phyloP scores from a whole-genome alignment of 1,140 invertebrate genomes.

The Microplitis mediator region DNA sequence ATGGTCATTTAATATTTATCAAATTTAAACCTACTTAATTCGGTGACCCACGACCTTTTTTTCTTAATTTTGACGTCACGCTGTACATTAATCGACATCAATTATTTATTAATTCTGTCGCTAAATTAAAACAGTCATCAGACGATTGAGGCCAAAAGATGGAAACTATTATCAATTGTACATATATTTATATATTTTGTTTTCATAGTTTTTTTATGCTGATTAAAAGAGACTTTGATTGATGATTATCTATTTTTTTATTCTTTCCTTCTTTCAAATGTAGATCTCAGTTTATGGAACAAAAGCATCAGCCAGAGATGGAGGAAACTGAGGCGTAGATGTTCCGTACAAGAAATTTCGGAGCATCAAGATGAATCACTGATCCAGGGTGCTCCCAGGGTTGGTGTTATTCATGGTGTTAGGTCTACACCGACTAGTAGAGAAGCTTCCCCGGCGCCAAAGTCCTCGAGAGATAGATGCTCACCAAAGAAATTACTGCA shows the following conservation, averaged over 20 bases:
- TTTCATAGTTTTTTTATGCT: background rate
- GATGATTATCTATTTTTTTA: background rate
- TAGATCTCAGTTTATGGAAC: constrained; percentile 74
- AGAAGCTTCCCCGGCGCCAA: constrained; percentile 55
- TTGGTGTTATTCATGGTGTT: constrained; percentile 49
- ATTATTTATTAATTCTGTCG: constrained; percentile 5
- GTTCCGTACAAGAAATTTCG: constrained; percentile 67
- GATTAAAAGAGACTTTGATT: too few species aligned
- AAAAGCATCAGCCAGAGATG: constrained; percentile 76
- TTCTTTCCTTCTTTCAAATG: constrained; percentile 42
- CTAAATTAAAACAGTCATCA: background rate
- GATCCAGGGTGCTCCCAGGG: constrained; percentile 46
- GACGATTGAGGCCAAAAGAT: background rate
- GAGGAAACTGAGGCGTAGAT: constrained; percentile 71
- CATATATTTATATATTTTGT: background rate
- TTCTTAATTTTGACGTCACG: background rate
- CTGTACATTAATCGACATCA: background rate
- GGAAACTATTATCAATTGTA: constrained; percentile 16
- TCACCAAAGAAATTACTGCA: constrained; percentile 64
- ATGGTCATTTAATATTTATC: background rate
- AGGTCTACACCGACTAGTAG: constrained; percentile 56
- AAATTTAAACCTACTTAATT: background rate
- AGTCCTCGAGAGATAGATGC: constrained; percentile 44
- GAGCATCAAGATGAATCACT: constrained; percentile 53
- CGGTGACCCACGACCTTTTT: background rate